A percentile compares a stretch with the other conserved stretches of the same genome.
Evolutionary conservation across 2,797 vertebrate species (phyloP).

Genomic region (Enteromius trimaculatus): DNA sequence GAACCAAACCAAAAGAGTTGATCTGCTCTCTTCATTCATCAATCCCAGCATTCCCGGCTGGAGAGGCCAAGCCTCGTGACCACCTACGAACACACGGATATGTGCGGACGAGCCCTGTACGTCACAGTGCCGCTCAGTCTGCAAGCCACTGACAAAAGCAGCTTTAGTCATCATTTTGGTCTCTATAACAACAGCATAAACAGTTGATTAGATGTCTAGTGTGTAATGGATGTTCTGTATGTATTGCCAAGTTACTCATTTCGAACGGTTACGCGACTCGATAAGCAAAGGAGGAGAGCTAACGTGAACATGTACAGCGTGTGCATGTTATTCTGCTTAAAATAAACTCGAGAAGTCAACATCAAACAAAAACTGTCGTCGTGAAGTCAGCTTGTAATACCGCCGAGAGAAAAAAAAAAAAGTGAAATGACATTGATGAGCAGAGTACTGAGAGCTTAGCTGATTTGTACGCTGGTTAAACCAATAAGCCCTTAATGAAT

Average conservation of each 20-base stretch:
- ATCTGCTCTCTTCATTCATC: conserved; percentile 74
- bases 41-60: conserved; percentile 66
- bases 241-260: conserved; percentile 63
- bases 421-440: conserved; percentile 65
- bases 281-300: conserved; percentile 19
- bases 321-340: conserved; percentile 12
- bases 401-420: conserved; percentile 58
- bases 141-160: conserved; percentile 60
- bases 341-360: conserved; percentile 54
- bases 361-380: conserved; percentile 82
- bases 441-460: conserved; percentile 50
- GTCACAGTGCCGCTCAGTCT: conserved; percentile 57
- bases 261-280: conserved; percentile 53
- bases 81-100: conserved; percentile 64
- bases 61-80: conserved; percentile 64
- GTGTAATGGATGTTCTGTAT: conserved; percentile 57
- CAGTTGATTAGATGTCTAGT: conserved; percentile 57
- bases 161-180: conserved; percentile 67
- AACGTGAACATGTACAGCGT: conserved; percentile 20
- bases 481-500: conserved; percentile 61
- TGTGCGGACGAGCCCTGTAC: conserved; percentile 64
- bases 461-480: conserved; percentile 61
- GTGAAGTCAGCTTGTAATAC: conserved; percentile 67
- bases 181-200: conserved; percentile 67
- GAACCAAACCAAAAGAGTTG: conserved; percentile 71